phyloP scores from a whole-genome alignment of 2,888 invertebrate genomes.

The Adelphocoris suturalis region DNA sequence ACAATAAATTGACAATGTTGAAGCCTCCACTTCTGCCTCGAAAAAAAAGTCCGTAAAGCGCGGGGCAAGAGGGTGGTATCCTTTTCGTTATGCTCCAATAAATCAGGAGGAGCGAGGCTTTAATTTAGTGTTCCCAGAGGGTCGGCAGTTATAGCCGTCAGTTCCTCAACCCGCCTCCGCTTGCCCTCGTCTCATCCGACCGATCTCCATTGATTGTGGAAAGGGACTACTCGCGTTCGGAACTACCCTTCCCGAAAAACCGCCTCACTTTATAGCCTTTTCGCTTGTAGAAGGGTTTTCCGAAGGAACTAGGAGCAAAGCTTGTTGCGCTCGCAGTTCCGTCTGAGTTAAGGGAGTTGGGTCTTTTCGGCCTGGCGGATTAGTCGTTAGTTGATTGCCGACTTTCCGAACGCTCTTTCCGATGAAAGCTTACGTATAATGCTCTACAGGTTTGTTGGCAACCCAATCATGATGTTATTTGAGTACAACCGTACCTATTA shows the following conservation, averaged over 20 bases:
- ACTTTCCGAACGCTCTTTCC: neutral
- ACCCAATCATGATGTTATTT: neutral
- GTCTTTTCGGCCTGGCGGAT: neutral
- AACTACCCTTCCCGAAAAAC: conserved; percentile 16
- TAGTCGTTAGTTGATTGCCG: conserved; percentile 19
- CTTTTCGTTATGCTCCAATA: conserved; percentile 67
- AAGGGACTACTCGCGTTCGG: conserved; percentile 10
- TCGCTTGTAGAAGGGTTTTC: conserved; percentile 9
- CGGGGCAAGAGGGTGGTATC: conserved; percentile 39
- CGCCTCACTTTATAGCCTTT: conserved; percentile 21
- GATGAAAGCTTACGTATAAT: neutral
- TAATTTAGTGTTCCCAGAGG: conserved; percentile 66
- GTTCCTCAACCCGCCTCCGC: conserved; percentile 19
- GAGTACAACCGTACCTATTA: too few species aligned
- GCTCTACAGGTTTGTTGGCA: neutral
- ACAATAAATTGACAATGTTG: conserved; percentile 47
- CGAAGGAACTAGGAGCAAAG: neutral
- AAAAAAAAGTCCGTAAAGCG: neutral
- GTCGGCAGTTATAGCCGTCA: conserved; percentile 67
- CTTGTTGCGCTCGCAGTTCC: conserved; percentile 16
- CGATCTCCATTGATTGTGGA: conserved; percentile 54
- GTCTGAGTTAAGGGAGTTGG: conserved; percentile 2
- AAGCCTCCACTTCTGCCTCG: neutral
- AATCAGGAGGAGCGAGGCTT: conserved; percentile 60
- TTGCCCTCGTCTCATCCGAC: neutral